Evolutionary conservation across 2,113 vertebrate species (phyloP).

Genomic region (Motacilla alba): DNA sequence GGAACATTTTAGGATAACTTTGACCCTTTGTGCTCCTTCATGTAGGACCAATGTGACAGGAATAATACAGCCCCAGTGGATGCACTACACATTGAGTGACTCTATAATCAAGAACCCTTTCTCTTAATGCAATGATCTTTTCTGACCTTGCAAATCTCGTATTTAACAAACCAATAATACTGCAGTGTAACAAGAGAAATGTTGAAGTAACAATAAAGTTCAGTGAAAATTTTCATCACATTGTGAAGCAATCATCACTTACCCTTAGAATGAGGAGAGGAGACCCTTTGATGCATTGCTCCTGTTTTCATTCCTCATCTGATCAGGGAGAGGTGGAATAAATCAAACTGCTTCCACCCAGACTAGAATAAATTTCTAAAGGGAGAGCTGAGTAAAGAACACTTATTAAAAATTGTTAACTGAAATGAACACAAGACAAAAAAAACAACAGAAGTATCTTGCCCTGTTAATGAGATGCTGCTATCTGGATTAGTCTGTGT

Average conservation of each 20-base stretch:
- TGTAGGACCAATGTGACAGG: neutral
- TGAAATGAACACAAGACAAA: conserved; percentile 2
- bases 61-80: neutral
- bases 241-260: neutral
- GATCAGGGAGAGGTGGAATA: neutral
- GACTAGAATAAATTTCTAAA: conserved; percentile 35
- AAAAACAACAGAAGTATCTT: conserved; percentile 24
- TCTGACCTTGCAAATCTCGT: neutral
- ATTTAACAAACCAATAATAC: neutral
- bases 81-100: neutral
- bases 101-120: neutral
- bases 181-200: neutral
- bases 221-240: neutral
- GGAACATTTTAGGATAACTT: neutral
- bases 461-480: conserved; percentile 13
- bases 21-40: neutral
- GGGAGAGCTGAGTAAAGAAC: neutral
- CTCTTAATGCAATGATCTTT: neutral
- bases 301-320: conserved; percentile 6
- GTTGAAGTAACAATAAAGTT: neutral
- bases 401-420: conserved; percentile 27
- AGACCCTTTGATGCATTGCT: conserved; percentile 28
- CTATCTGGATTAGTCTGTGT: conserved; percentile 34
- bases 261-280: neutral
- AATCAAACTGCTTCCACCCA: conserved; percentile 9